Conservation (phyloP, 2,888 invertebrate species). For the Archaeoteleia sp. region DNA sequence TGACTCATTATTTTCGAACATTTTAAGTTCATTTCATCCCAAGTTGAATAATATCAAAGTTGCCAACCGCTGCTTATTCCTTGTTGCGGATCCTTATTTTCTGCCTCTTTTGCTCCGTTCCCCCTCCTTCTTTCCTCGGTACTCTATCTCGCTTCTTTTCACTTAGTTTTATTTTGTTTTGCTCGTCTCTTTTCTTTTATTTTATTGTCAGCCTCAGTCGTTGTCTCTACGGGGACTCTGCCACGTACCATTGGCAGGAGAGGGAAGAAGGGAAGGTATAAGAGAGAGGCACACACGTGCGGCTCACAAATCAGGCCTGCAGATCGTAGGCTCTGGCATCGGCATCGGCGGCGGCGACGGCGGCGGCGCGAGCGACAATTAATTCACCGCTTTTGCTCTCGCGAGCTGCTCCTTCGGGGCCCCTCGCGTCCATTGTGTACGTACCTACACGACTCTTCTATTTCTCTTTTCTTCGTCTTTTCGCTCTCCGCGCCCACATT, state of each 20-base stretch:
- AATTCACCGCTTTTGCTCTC: slow-evolving; percentile 70
- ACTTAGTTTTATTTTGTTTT: slow-evolving; percentile 39
- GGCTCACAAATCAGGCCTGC: slow-evolving; percentile 67
- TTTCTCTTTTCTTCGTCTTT: slow-evolving; percentile 38
- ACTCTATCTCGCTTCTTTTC: slow-evolving; percentile 27
- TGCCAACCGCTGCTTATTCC: slow-evolving; percentile 23
- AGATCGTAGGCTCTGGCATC: slow-evolving; percentile 50
- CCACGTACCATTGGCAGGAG: slow-evolving; percentile 47
- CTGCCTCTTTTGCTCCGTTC: slow-evolving; percentile 28
- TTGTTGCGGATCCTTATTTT: slow-evolving; percentile 54
- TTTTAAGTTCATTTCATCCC: slow-evolving; percentile 34
- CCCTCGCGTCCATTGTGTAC: slow-evolving; percentile 53
- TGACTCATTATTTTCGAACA: slow-evolving; percentile 5
- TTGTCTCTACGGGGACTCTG: slow-evolving; percentile 53
- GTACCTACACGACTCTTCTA: slow-evolving; percentile 56
- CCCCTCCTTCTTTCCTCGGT: slow-evolving; percentile 30
- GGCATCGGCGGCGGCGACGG: slow-evolving; percentile 57
- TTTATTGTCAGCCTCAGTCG: slow-evolving; percentile 63
- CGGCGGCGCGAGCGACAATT: slow-evolving; percentile 71
- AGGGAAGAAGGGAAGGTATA: slow-evolving; percentile 29
- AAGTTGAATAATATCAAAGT: slow-evolving; percentile 46
- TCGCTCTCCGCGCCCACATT: slow-evolving; percentile 18
- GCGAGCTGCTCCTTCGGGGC: slow-evolving; percentile 40
- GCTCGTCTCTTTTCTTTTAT: slow-evolving; percentile 51
- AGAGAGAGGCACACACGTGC: slow-evolving; percentile 62